Percentiles rank a stretch among this genome's conserved stretches.
These are phyloP conservation scores for Ochlodes sylvanus DNA, from an alignment of 2,888 invertebrate species.

Conservation along the genomic window DNA sequence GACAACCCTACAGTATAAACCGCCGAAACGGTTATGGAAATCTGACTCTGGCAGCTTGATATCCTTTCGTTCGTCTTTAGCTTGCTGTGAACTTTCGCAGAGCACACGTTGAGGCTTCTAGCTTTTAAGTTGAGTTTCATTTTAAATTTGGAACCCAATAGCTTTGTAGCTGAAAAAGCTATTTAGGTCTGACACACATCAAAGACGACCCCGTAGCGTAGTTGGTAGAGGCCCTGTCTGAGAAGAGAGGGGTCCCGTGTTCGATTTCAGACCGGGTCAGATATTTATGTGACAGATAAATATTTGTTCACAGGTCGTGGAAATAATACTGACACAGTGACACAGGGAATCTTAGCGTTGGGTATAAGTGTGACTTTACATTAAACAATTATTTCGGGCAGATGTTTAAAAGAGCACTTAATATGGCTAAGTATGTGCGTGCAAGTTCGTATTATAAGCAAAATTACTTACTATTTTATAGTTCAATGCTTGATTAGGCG, in stretches of 20 bases:
- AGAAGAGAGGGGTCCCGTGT: no score
- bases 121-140: conserved; percentile 19
- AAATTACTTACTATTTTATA: neutral
- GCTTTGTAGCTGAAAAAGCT: neutral
- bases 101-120: conserved; percentile 19
- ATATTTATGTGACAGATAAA: no score
- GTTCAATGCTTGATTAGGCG: neutral
- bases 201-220: neutral
- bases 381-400: neutral
- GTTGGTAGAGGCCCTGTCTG: no score
- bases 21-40: conserved; percentile 52
- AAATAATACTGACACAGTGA: no score
- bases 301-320: no score
- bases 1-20: conserved; percentile 34
- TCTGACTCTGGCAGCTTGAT: conserved; percentile 61
- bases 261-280: no score
- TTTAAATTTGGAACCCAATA: neutral
- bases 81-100: conserved; percentile 44
- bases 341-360: no score
- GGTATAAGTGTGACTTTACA: no score
- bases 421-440: neutral
- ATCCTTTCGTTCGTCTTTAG: conserved; percentile 50
- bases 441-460: neutral
- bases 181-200: neutral
- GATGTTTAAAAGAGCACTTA: neutral